phyloP scores from a whole-genome alignment of 2,113 vertebrate genomes.

The Notarius lentiginosus region DNA sequence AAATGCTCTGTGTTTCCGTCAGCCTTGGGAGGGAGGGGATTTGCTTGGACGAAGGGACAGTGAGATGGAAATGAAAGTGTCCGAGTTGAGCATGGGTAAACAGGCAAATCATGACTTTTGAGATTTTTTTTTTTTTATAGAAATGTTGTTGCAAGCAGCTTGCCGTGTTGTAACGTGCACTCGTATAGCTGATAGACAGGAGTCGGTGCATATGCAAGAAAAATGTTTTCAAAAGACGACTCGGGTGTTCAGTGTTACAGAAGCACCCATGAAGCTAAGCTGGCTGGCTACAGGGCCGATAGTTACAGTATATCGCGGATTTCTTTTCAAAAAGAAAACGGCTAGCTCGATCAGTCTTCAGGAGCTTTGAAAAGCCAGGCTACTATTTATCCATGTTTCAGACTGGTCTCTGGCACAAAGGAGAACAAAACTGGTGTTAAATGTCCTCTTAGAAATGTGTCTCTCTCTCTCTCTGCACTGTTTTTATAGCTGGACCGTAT shows the following conservation, averaged over 20 bases:
- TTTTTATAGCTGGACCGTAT: background rate
- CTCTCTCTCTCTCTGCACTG: background rate
- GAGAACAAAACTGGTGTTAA: background rate
- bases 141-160: background rate
- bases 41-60: slow-evolving; percentile 27
- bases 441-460: background rate
- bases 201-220: background rate
- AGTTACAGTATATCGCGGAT: background rate
- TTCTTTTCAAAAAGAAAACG: background rate
- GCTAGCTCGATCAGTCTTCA: background rate
- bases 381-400: background rate
- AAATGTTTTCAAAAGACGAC: background rate
- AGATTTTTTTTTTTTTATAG: background rate
- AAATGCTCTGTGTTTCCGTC: slow-evolving; percentile 40
- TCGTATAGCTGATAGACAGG: background rate
- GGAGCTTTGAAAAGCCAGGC: background rate
- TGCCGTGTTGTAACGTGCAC: background rate
- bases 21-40: background rate
- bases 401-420: background rate
- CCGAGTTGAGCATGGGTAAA: background rate
- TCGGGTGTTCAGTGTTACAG: background rate
- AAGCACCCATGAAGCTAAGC: no score
- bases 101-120: background rate
- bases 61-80: slow-evolving; percentile 6
- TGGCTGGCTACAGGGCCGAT: background rate